Base-by-base conservation (phyloP, 1,140 invertebrate species). In the Samia ricini region DNA sequence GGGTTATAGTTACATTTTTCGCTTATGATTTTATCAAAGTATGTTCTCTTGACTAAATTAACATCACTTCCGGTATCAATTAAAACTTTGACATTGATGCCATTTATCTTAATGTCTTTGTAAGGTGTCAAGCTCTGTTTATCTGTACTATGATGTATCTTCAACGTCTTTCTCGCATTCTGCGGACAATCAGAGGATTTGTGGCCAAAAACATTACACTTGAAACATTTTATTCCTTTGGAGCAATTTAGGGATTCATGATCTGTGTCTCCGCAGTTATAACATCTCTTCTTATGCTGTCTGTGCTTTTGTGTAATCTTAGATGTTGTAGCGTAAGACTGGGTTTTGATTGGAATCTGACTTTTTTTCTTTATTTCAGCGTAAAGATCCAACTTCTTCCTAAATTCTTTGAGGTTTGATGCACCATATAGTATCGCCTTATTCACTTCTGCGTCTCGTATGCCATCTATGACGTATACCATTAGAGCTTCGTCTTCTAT, bases 191-290 rank as follows among this genome's bases (percentile, higher is more conserved):
- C 50, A 64, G 57, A 54, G 29, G 49, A 58, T 56, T 66, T 68
- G 57, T 65, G 62, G 1, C 63, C 65, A 55, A 63, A 68, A 4
- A 59, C 59, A 55, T 75, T 69, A 52, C 74, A 77, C 15, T 55
- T 64, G 55, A 79, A 77, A 51, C 69, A 77, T 59, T 75, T 72
- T 15, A 69, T 50, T 18, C 72, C 70, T 57, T 74, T 74, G 0
- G 51, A 36, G 20, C 69, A 68, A 18, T n/a, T 21, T 0, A 58
- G 23, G 48, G 51, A 54, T 42, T 61, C 54, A 58, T 69, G 69
- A 56, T 61, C 63, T 24, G 26, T 22, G 20, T 63, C 65, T n/a
- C 72, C 66, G 21, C 61, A 72, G 56, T 72, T 66, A 26, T 49
- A 71, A 51, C 69, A 74, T 64, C 60, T 59, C 26, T 66, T 62